Evolutionary conservation across 2,797 vertebrate species (phyloP).

Genomic region (Pantherophis alleghaniensis): DNA sequence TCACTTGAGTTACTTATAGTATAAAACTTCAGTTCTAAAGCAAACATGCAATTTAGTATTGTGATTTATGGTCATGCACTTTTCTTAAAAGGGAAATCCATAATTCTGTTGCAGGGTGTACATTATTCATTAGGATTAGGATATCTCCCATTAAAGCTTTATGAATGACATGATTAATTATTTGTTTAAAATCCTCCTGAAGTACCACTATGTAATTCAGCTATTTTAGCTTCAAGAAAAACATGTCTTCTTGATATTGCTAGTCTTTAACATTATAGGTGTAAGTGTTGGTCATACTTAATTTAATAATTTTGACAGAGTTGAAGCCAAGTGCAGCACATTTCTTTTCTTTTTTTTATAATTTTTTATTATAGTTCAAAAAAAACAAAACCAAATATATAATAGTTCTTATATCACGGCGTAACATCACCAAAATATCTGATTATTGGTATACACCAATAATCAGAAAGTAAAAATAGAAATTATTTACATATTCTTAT

Average conservation of each 20-base stretch:
- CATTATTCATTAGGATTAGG: slow-evolving; percentile 4
- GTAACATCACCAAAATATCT: too few species aligned
- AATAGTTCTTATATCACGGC: too few species aligned
- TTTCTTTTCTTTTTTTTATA: neutral
- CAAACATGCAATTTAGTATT: slow-evolving; percentile 21
- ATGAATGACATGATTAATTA: neutral
- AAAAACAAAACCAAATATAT: too few species aligned
- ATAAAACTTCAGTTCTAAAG: slow-evolving; percentile 19
- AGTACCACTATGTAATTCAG: neutral
- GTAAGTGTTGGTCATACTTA: neutral
- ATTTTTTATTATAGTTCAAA: too few species aligned
- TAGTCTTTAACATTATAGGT: neutral
- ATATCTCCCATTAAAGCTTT: slow-evolving; percentile 28
- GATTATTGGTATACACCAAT: too few species aligned
- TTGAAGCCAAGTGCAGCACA: neutral
- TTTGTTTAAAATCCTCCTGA: neutral
- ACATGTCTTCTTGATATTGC: neutral
- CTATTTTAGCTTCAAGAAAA: neutral
- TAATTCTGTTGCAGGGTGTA: slow-evolving; percentile 8
- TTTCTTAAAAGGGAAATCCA: slow-evolving; percentile 20
- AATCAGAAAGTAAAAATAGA: too few species aligned
- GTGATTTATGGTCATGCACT: neutral
- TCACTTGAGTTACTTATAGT: neutral
- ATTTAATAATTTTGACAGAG: neutral
- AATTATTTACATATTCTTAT: too few species aligned